A percentile compares a stretch with the other conserved stretches of the same genome.
phyloP scores from a whole-genome alignment of 2,113 vertebrate genomes.

The Mellivora capensis region DNA sequence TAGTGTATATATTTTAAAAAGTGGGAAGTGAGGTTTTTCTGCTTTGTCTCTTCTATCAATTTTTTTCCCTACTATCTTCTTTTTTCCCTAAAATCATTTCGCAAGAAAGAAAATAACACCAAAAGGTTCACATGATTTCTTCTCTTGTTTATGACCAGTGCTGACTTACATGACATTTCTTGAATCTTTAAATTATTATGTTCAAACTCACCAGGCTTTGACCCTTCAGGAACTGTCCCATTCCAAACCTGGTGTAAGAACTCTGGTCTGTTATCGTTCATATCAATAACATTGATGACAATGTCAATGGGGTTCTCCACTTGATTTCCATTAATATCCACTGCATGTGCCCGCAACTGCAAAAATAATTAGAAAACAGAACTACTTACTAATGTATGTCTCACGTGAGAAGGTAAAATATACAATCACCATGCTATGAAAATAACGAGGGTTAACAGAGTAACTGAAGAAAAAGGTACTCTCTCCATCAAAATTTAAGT shows the following conservation, averaged over 20 bases:
- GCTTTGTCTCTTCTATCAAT: not conserved
- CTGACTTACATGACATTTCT: not conserved
- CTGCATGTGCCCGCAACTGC: slow-evolving; percentile 96
- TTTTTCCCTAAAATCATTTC: not conserved
- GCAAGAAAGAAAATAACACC: not conserved
- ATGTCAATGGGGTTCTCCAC: slow-evolving; percentile 99
- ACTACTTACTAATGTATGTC: not conserved
- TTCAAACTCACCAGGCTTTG: slow-evolving; percentile 92
- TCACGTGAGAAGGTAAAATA: not conserved
- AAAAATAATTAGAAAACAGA: slow-evolving; percentile 68
- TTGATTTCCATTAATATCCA: slow-evolving; percentile 99
- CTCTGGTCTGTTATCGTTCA: slow-evolving; percentile 98
- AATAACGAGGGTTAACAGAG: not conserved
- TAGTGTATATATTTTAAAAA: not conserved
- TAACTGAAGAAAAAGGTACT: not conserved
- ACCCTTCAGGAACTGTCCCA: slow-evolving; percentile 95
- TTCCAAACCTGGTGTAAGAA: slow-evolving; percentile 98
- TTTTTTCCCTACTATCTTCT: not conserved
- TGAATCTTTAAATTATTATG: not conserved
- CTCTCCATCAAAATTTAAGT: not conserved
- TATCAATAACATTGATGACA: slow-evolving; percentile 98
- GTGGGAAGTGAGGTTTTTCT: not conserved
- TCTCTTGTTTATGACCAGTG: not conserved
- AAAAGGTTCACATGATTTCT: not conserved
- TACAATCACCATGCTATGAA: not conserved